Evolutionary conservation across 2,888 invertebrate species (phyloP), one percentile per base, ranked within the genome.

Genomic region (Tortrix viridana): DNA sequence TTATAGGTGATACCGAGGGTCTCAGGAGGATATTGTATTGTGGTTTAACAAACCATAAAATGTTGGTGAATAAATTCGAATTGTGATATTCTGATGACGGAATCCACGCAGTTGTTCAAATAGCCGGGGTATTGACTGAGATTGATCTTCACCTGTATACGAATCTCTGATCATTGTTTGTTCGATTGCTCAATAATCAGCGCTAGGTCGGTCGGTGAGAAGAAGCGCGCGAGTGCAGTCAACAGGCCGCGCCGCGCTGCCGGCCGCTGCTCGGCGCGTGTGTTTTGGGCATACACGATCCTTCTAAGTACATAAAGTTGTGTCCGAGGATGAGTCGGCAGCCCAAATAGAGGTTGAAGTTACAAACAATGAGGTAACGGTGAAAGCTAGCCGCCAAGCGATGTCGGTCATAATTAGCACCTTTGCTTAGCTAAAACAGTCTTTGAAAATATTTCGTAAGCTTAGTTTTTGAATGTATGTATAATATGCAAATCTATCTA

Each of bases 371-470:
- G 75, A 72, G 71, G 77, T 73, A 77, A 78, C 60, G 73, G 77
- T 71, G 75, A 79, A 77, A 76, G 69, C 74, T 65, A 43, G 60
- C 54, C 65, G 63, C 41, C 66, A 53, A 64, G 47, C 63, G 70
- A 67, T 60, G 60, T 67, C 61, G 62, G 61, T 60, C 71, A 76
- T 72, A 80, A 77, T 81, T 81, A 74, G 72, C 82, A 81, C 80
- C 80, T 82, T 71, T 65, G 68, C 58, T 56, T 63, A 63, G 57
- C 62, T 63, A 63, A 57, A 57, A 52, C 62, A 20, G 26, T 47
- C 47, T 61, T 65, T 55, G 57, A 65, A 56, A 57, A 53, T 63
- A 57, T 63, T 63, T 57, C 47, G 50, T 53, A 57, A 63, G 52
- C 6, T 3, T 23, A 57, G 46, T 47, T 47, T 14, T 63, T 57